phyloP scores from a whole-genome alignment of 2,888 invertebrate species.

The Habrosyne pyritoides region DNA sequence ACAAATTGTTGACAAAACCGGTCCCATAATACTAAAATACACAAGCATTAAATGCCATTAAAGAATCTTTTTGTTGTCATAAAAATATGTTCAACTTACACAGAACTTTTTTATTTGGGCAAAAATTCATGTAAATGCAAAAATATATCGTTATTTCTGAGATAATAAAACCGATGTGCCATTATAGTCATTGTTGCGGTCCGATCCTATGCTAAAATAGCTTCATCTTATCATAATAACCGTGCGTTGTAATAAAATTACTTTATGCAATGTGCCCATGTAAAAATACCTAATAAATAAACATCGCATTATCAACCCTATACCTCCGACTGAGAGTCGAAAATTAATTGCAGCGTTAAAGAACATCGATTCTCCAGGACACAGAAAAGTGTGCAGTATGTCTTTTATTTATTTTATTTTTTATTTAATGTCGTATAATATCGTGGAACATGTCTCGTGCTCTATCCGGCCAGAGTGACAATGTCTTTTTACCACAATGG shows the following conservation, averaged over 20 bases:
- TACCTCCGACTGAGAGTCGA: conserved; percentile 19
- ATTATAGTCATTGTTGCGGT: conserved; percentile 55
- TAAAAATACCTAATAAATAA: conserved; percentile 22
- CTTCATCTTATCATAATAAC: conserved; percentile 56
- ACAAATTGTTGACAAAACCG: background rate
- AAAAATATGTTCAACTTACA: background rate
- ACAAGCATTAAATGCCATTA: background rate
- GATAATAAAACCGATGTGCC: conserved; percentile 21
- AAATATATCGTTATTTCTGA: background rate
- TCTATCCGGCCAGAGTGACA: conserved; percentile 57
- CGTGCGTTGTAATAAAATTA: conserved; percentile 64
- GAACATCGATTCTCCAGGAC: conserved; percentile 50
- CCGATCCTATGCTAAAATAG: conserved; percentile 56
- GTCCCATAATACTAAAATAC: conserved; percentile 2
- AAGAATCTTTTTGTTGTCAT: background rate
- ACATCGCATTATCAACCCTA: conserved; percentile 26
- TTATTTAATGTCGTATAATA: conserved; percentile 52
- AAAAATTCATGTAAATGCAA: background rate
- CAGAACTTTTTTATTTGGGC: background rate
- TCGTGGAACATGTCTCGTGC: conserved; percentile 63
- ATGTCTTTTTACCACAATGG: conserved; percentile 28
- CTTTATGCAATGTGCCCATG: conserved; percentile 44
- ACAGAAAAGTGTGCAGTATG: conserved; percentile 33
- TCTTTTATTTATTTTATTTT: conserved; percentile 45
- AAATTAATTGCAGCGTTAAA: conserved; percentile 39